These are phyloP conservation scores for Notodonta ziczac DNA, from an alignment of 2,888 invertebrate genomes.

Conservation along the genomic window DNA sequence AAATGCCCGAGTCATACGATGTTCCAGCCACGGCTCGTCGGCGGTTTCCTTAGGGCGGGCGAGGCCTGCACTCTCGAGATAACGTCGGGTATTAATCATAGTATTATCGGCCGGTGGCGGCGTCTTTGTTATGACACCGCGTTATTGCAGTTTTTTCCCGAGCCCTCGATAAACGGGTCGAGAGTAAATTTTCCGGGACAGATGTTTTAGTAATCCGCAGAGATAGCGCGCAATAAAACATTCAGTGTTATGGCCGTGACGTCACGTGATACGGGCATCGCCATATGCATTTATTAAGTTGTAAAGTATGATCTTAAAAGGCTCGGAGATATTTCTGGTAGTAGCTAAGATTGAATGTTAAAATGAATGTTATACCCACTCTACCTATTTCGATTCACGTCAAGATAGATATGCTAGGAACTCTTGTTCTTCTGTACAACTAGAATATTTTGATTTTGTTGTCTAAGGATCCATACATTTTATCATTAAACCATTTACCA, in stretches of 20 bases:
- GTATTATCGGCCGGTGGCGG: slow-evolving; percentile 80
- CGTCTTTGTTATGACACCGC: slow-evolving; percentile 83
- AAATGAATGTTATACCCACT: too few relatives aligned
- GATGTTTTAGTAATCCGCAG: slow-evolving; percentile 78
- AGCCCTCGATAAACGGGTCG: slow-evolving; percentile 75
- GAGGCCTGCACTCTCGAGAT: slow-evolving; percentile 81
- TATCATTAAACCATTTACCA: slow-evolving; percentile 4
- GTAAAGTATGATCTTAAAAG: slow-evolving; percentile 24
- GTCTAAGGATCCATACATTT: slow-evolving; percentile 1
- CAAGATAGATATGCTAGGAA: too few relatives aligned
- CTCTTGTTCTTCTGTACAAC: too few relatives aligned
- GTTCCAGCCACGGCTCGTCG: slow-evolving; percentile 31
- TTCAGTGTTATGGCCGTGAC: slow-evolving; percentile 65
- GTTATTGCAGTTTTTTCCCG: slow-evolving; percentile 83
- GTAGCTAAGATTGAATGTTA: too few relatives aligned
- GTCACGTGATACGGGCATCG: slow-evolving; percentile 37
- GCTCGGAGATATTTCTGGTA: neutral
- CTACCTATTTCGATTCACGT: too few relatives aligned
- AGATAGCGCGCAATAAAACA: slow-evolving; percentile 68
- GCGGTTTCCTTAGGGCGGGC: slow-evolving; percentile 60
- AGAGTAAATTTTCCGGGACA: slow-evolving; percentile 84
- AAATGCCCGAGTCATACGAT: slow-evolving; percentile 24
- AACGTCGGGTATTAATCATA: slow-evolving; percentile 83
- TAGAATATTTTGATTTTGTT: neutral
- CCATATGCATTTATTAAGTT: slow-evolving; percentile 27